Evolutionary conservation across 1,140 invertebrate genomes (phyloP).

Genomic region (Scaptomyza hsui): DNA sequence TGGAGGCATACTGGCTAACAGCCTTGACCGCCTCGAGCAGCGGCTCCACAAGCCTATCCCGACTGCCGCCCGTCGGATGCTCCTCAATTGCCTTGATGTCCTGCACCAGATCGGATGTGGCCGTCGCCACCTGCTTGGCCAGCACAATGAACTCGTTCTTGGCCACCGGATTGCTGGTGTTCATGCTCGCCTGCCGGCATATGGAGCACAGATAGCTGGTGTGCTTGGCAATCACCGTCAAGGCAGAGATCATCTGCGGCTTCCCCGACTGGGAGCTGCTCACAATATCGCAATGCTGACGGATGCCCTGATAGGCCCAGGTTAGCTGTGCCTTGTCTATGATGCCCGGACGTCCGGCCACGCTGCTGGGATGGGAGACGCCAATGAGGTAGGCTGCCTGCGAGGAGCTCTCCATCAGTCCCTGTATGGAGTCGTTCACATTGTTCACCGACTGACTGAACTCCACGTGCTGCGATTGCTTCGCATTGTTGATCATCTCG

Average conservation of each 20-base stretch:
- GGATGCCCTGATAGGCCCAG: constrained; percentile 94
- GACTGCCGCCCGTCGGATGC: constrained; percentile 89
- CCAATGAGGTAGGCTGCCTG: constrained; percentile 97
- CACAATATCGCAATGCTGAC: constrained; percentile 93
- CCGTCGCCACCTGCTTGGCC: constrained; percentile 98
- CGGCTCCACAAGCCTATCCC: constrained; percentile 92
- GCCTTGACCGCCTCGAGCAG: constrained; percentile 96
- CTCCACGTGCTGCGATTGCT: constrained; percentile 93
- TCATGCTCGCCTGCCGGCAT: constrained; percentile 95
- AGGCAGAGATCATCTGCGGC: constrained; percentile 94
- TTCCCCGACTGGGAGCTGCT: constrained; percentile 91
- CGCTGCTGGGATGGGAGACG: constrained; percentile 94
- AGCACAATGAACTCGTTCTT: constrained; percentile 99
- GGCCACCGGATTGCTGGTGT: constrained; percentile 95
- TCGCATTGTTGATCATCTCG: constrained; percentile 96
- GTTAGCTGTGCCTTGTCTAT: constrained; percentile 96
- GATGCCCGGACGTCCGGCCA: constrained; percentile 95
- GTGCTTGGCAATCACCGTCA: constrained; percentile 97
- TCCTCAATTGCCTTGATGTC: constrained; percentile 96
- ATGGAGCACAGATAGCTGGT: constrained; percentile 98
- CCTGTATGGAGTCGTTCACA: constrained; percentile 94
- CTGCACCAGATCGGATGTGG: constrained; percentile 96
- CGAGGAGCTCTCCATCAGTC: constrained; percentile 96
- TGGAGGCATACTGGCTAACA: constrained; percentile 96
- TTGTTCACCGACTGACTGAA: constrained; percentile 94